A percentile compares a stretch with the other conserved stretches of the same genome.
These are phyloP conservation scores for Tapirus indicus DNA, from an alignment of 2,797 vertebrate species.

Conservation along the genomic window DNA sequence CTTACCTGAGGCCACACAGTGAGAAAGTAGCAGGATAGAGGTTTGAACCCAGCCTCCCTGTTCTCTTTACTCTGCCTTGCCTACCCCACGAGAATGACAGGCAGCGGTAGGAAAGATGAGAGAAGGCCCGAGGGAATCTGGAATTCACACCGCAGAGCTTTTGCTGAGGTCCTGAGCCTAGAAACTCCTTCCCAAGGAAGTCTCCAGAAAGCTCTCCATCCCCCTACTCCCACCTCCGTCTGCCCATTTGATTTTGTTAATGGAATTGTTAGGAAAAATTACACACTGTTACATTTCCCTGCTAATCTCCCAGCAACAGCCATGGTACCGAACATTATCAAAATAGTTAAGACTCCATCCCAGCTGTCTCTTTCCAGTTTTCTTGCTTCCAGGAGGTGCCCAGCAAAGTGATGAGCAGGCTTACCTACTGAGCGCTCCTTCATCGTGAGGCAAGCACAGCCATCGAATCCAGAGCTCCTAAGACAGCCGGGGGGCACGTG, in stretches of 20 bases:
- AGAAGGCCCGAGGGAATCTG: not conserved
- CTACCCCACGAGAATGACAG: not conserved
- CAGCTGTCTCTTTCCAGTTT: slow-evolving; percentile 78
- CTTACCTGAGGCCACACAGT: not conserved
- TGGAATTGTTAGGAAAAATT: slow-evolving; percentile 75
- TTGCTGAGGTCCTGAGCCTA: not conserved
- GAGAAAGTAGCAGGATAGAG: not conserved
- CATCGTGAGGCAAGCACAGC: fast-evolving
- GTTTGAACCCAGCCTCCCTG: not conserved
- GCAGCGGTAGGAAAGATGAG: not conserved
- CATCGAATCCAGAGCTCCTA: fast-evolving
- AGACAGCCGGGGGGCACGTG: not conserved
- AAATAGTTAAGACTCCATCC: slow-evolving; percentile 69
- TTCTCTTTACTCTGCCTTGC: not conserved
- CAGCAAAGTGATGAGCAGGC: not conserved
- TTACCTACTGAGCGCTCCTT: not conserved
- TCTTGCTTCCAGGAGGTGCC: slow-evolving; percentile 66
- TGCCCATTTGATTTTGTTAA: slow-evolving; percentile 68
- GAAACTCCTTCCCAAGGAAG: slow-evolving; percentile 21
- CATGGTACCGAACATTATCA: slow-evolving; percentile 70
- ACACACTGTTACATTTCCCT: slow-evolving; percentile 64
- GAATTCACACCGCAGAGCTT: not conserved
- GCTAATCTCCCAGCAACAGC: slow-evolving; percentile 73
- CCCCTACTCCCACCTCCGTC: not conserved
- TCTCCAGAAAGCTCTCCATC: not conserved